phyloP scores from a whole-genome alignment of 2,888 invertebrate genomes.

The Drosophila picticornis region DNA sequence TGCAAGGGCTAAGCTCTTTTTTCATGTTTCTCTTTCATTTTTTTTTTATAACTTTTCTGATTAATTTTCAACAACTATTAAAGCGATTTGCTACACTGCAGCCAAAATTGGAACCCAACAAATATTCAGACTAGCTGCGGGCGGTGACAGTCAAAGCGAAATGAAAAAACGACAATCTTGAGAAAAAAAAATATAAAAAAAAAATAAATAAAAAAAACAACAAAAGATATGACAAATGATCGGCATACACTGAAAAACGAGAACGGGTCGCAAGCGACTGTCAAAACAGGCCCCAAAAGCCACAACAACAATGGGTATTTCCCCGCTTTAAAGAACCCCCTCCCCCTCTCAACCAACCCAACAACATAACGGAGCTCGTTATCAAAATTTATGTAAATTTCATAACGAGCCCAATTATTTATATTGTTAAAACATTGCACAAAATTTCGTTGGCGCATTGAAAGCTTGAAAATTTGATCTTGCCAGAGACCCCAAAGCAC shows the following conservation, averaged over 20 bases:
- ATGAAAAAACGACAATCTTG: constrained; percentile 11
- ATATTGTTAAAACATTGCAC: constrained; percentile 56
- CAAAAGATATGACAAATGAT: constrained; percentile 57
- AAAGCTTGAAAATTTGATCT: constrained; percentile 18
- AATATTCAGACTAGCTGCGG: constrained; percentile 40
- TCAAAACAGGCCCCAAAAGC: constrained; percentile 33
- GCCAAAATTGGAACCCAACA: constrained; percentile 14
- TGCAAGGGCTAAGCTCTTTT: constrained; percentile 34
- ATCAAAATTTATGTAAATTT: constrained; percentile 64
- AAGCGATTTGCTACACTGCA: constrained; percentile 18
- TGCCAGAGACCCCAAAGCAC: constrained; percentile 5
- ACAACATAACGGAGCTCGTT: background rate
- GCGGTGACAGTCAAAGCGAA: constrained; percentile 46
- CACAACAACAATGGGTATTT: background rate
- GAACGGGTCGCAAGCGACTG: constrained; percentile 40
- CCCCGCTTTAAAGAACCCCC: constrained; percentile 36
- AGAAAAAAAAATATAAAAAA: constrained; percentile 2
- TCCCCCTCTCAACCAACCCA: fast-evolving
- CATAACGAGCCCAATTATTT: constrained; percentile 64
- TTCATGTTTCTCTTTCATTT: background rate
- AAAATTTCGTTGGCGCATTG: constrained; percentile 42
- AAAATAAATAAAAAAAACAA: constrained; percentile 5
- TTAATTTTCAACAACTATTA: constrained; percentile 38
- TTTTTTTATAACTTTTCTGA: constrained; percentile 21
- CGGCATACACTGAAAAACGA: constrained; percentile 29